phyloP scores from a whole-genome alignment of 2,888 invertebrate species.

The Dexiosoma caninum region DNA sequence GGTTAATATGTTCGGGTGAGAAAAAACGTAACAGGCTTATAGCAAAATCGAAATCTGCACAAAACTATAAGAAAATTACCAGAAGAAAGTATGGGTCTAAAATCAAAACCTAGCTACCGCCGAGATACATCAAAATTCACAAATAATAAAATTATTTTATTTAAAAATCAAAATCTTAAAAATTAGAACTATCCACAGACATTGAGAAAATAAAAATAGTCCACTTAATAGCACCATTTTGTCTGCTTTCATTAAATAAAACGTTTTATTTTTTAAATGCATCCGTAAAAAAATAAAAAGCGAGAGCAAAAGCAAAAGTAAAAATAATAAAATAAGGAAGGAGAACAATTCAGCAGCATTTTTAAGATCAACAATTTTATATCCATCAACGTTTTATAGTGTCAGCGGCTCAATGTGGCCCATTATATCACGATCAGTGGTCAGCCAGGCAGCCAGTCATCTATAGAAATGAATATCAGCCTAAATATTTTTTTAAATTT shows the following conservation, averaged over 20 bases:
- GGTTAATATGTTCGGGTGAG: too few species aligned
- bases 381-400: constrained; percentile 41
- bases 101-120: too few species aligned
- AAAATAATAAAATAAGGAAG: not conserved
- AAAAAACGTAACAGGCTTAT: too few species aligned
- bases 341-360: constrained; percentile 34
- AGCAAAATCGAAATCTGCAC: too few species aligned
- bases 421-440: constrained; percentile 45
- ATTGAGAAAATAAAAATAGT: too few species aligned
- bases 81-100: too few species aligned
- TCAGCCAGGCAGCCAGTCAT: constrained; percentile 2
- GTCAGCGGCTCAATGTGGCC: constrained; percentile 27
- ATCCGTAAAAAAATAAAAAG: not conserved
- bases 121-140: too few species aligned
- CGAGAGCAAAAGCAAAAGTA: not conserved
- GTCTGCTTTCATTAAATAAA: constrained; percentile 56
- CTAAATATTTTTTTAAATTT: constrained; percentile 8
- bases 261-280: constrained; percentile 44
- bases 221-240: constrained; percentile 58
- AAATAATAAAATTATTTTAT: too few species aligned
- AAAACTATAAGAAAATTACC: too few species aligned
- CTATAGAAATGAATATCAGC: constrained; percentile 21
- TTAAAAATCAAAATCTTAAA: not conserved
- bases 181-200: too few species aligned
- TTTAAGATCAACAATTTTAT: constrained; percentile 48